Percentiles rank a stretch among this genome's conserved stretches.
Evolutionary conservation across 2,113 vertebrate species (phyloP).

Genomic region (Micronisus gabar): DNA sequence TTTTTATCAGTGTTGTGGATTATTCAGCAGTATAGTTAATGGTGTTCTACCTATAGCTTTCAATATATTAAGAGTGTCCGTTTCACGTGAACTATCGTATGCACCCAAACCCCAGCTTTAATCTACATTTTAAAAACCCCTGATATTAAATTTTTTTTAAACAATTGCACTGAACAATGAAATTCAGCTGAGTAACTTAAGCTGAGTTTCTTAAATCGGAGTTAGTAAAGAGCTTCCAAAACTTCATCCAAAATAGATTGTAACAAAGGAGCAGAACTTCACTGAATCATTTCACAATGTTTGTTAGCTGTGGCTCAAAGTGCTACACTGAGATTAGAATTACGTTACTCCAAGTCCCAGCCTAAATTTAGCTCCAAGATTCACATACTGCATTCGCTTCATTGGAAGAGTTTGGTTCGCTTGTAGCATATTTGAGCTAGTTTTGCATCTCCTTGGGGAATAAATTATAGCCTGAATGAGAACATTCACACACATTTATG

Average conservation of each 20-base stretch:
- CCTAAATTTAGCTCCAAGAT: constrained; percentile 43
- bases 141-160: background rate
- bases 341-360: background rate
- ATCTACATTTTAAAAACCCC: background rate
- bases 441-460: constrained; percentile 43
- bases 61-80: background rate
- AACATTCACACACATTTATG: constrained; percentile 37
- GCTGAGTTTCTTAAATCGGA: background rate
- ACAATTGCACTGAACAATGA: background rate
- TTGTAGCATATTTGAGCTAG: constrained; percentile 25
- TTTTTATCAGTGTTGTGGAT: background rate
- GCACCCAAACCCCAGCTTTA: background rate
- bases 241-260: background rate
- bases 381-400: background rate
- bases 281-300: background rate
- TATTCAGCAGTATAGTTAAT: background rate
- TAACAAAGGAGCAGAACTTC: constrained; percentile 8
- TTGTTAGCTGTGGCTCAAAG: background rate
- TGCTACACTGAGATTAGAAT: constrained; percentile 3
- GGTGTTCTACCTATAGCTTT: background rate
- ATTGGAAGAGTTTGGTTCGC: background rate
- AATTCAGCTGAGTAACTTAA: background rate
- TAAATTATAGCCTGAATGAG: constrained; percentile 54
- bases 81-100: background rate
- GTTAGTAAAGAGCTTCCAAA: background rate